Conservation (phyloP, 1,140 invertebrate species). For the Mamestra configurata region DNA sequence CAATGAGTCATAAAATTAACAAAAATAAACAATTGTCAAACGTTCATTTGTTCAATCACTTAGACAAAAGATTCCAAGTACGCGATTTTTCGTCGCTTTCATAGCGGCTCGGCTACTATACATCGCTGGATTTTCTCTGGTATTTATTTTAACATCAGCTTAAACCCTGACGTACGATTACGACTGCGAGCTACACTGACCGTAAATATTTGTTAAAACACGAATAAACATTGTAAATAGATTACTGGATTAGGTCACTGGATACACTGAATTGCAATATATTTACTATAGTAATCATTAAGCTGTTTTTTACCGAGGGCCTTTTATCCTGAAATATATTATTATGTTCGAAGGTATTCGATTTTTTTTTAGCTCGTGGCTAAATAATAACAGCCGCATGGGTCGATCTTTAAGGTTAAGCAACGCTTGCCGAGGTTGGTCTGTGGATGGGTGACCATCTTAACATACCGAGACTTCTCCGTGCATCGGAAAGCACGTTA, state of each 20-base stretch:
- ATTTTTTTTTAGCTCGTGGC: too few relatives aligned
- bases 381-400: too few relatives aligned
- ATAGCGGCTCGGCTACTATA: constrained; percentile 48
- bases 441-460: too few relatives aligned
- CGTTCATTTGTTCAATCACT: too few relatives aligned
- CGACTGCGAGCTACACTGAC: constrained; percentile 59
- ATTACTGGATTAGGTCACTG: constrained; percentile 47
- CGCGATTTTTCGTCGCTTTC: not conserved
- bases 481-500: too few relatives aligned
- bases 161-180: constrained; percentile 72
- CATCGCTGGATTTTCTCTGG: constrained; percentile 66
- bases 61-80: not conserved
- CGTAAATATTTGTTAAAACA: constrained; percentile 68
- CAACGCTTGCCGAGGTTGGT: too few relatives aligned
- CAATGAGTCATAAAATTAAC: too few relatives aligned
- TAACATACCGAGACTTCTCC: too few relatives aligned
- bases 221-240: constrained; percentile 59
- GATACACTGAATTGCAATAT: constrained; percentile 36
- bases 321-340: not conserved
- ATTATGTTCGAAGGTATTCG: not conserved
- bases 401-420: too few relatives aligned
- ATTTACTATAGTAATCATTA: constrained; percentile 22
- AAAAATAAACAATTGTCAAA: too few relatives aligned
- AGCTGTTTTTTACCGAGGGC: not conserved
- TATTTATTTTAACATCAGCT: constrained; percentile 74